Conservation (phyloP, 2,113 vertebrate genomes). For the Oxygymnocypris stewartii region DNA sequence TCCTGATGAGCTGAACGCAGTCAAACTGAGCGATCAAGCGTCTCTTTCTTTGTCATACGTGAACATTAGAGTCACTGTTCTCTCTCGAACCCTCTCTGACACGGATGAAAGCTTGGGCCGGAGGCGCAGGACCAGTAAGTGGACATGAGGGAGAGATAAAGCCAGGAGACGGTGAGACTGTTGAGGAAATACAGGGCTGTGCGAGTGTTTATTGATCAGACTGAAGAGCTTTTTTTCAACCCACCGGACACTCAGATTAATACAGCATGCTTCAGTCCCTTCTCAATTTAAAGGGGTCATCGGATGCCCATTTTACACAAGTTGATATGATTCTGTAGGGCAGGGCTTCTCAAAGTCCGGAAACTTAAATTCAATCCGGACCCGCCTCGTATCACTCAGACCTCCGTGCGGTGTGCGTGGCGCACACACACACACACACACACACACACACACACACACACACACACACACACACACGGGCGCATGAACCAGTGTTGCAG, state of each 20-base stretch:
- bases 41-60: neutral
- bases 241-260: neutral
- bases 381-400: too few relatives aligned
- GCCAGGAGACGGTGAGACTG: neutral
- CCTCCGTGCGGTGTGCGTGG: too few relatives aligned
- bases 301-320: too few relatives aligned
- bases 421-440: too few relatives aligned
- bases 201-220: constrained; percentile 7
- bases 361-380: too few relatives aligned
- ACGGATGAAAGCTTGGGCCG: neutral
- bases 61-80: neutral
- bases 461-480: too few relatives aligned
- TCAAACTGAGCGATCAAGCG: neutral
- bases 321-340: too few relatives aligned
- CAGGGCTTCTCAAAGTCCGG: too few relatives aligned
- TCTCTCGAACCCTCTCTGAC: neutral
- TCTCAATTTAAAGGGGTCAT: neutral
- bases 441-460: too few relatives aligned
- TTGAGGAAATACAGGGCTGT: neutral
- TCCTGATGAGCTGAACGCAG: neutral
- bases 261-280: neutral
- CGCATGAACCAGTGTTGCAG: too few relatives aligned
- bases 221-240: neutral
- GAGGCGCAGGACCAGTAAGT: neutral
- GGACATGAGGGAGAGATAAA: constrained; percentile 11